phyloP scores from a whole-genome alignment of 2,888 invertebrate genomes.

The Chloromyia formosa region DNA sequence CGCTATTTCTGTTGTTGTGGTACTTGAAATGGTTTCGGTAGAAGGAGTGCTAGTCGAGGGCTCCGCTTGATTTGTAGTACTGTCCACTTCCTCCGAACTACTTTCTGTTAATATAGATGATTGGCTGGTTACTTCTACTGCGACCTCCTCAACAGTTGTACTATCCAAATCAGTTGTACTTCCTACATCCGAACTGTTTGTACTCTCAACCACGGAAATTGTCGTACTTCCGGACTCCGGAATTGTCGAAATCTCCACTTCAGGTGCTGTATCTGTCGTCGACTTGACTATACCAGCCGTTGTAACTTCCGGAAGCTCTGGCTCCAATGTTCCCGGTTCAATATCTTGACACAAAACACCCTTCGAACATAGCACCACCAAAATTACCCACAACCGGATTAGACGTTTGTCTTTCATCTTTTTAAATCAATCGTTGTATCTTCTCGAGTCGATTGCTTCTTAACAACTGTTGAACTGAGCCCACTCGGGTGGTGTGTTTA shows the following conservation, averaged over 20 bases:
- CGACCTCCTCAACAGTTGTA: too few species aligned
- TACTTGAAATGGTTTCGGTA: background rate
- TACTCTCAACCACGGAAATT: background rate
- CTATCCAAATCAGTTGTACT: too few species aligned
- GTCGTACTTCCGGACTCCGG: background rate
- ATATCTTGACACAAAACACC: constrained; percentile 30
- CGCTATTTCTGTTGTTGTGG: background rate
- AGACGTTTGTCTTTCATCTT: constrained; percentile 1
- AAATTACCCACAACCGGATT: constrained; percentile 26
- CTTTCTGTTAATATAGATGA: too few species aligned
- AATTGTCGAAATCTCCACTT: background rate
- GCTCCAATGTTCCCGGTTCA: constrained; percentile 8
- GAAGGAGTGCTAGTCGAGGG: background rate
- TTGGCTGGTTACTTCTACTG: too few species aligned
- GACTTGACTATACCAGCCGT: background rate
- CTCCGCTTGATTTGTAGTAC: background rate
- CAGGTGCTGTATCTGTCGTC: too few species aligned
- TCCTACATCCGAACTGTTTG: too few species aligned
- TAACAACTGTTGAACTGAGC: too few species aligned
- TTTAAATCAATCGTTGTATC: background rate
- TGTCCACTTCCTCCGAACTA: too few species aligned
- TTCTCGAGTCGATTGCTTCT: background rate
- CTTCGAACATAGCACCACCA: background rate
- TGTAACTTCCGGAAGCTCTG: background rate
- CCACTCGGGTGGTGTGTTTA: too few species aligned